Evolutionary conservation across 2,888 invertebrate genomes (phyloP), one percentile per base, ranked within the genome.

Genomic region (Chouioia cunea): DNA sequence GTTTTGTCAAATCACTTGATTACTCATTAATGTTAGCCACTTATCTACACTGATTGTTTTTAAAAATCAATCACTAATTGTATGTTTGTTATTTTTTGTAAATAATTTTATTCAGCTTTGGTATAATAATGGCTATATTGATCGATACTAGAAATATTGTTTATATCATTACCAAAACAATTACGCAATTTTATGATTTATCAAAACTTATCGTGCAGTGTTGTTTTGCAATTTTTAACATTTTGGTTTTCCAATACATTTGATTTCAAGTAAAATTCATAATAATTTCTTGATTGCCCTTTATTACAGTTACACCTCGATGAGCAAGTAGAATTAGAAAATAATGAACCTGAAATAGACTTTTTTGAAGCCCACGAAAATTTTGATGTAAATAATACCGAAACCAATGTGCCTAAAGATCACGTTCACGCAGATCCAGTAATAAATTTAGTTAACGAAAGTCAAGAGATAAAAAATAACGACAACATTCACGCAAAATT

Each of bases 341-440:
- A 88, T 74, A 84, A 83, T 52, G 90, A 92, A 80, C 90, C 89
- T 76, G 95, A 96, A 87, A 90, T 93, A 77, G 97, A 98, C 87
- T 98, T 97, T 88, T 97, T 97, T 87, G 92, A 93, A 70, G 93
- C 95, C 86, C 93, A 91, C 89, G 91, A 89, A 79, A 87, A 85
- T 71, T 84, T 85, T 63, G 80, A 82, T 48, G 36, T 74, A 43
- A 64, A 77, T 16, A 71, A 67, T 50, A 71, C 76, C 14, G 77
- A 78, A 65, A 73, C 75, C 65, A 68, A n/a, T 69, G 75, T 76
- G 75, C 77, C 77, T 76, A 74, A 23, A 43, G 69, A 68, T 18
- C 76, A 74, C 36, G 56, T 73, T 48, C 44, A 65, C 53, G 36
- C 57, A 3, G 77, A 79, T 60, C 69, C 71, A 22, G 75, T 75